Evolutionary conservation across 1,140 invertebrate species (phyloP).

Genomic region (Lanistes nyassanus): DNA sequence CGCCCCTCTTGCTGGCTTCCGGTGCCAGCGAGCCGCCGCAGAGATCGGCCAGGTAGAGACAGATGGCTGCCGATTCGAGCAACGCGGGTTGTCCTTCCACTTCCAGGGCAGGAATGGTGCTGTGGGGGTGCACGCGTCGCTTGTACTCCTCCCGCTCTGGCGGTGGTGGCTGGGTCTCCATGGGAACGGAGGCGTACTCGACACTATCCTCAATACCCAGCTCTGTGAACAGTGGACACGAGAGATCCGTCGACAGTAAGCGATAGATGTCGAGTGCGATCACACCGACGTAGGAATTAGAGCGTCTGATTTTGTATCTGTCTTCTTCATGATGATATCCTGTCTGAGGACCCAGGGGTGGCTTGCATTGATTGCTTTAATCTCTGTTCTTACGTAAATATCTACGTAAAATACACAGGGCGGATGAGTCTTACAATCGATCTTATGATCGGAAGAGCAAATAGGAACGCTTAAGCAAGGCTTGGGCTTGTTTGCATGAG

Average conservation of each 20-base stretch:
- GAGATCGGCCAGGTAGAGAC: constrained; percentile 48
- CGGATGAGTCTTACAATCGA: no score
- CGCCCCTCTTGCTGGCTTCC: constrained; percentile 29
- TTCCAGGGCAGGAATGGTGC: constrained; percentile 45
- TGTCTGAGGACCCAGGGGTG: no score
- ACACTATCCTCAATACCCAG: constrained; percentile 31
- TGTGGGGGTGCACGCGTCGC: constrained; percentile 40
- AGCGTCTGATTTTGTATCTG: no score
- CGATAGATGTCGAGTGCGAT: not conserved
- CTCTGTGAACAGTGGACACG: constrained; percentile 27
- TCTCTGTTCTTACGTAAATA: no score
- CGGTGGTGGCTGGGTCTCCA: constrained; percentile 6
- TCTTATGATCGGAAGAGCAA: no score
- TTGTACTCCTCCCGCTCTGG: constrained; percentile 30
- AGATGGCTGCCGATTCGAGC: constrained; percentile 53
- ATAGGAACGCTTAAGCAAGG: no score
- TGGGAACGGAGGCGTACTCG: constrained; percentile 28
- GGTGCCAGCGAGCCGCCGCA: constrained; percentile 41
- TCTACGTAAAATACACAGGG: no score
- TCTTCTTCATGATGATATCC: not conserved
- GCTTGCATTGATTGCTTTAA: no score
- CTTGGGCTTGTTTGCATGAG: no score
- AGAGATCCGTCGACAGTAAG: no score
- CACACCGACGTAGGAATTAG: not conserved
- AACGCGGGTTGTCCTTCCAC: constrained; percentile 36